Evolutionary conservation across 2,888 invertebrate species (phyloP).

Genomic region (Autographa gamma): DNA sequence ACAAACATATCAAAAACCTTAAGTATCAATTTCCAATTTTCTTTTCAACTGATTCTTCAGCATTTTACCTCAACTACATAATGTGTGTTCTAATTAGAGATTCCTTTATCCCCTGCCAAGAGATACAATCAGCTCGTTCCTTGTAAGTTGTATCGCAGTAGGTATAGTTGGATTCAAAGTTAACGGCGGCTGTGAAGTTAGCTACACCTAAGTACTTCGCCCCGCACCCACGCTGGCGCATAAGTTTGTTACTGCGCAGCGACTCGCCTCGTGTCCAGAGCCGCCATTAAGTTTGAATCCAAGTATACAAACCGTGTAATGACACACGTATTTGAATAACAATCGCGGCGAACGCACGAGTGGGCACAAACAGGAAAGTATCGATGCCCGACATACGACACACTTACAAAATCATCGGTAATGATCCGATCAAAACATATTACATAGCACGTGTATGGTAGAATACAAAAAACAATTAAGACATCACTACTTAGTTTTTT

Average conservation of each 20-base stretch:
- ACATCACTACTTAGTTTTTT: no score
- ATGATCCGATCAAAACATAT: slow-evolving; percentile 1
- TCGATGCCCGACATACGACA: slow-evolving; percentile 5
- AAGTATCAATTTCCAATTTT: not conserved
- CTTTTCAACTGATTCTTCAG: not conserved
- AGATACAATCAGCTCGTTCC: slow-evolving; percentile 24
- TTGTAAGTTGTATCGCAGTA: slow-evolving; percentile 26
- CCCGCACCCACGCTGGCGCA: no score
- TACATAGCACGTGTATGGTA: not conserved
- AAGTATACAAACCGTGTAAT: slow-evolving; percentile 38
- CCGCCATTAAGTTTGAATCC: no score
- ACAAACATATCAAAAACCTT: not conserved
- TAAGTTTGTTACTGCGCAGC: no score
- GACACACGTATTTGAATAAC: slow-evolving; percentile 58
- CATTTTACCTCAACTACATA: not conserved
- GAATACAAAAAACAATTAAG: no score
- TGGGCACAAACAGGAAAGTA: slow-evolving; percentile 49
- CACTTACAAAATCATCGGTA: slow-evolving; percentile 14
- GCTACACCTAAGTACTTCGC: no score
- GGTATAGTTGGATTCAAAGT: no score
- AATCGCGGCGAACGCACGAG: slow-evolving; percentile 48
- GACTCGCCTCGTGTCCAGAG: no score
- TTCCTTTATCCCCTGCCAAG: slow-evolving; percentile 17
- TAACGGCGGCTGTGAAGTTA: no score
- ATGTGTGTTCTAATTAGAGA: slow-evolving; percentile 21